Percentiles rank a stretch among this genome's conserved stretches.
Conservation (phyloP, 2,888 invertebrate genomes). For the Drosophila eohydei region DNA sequence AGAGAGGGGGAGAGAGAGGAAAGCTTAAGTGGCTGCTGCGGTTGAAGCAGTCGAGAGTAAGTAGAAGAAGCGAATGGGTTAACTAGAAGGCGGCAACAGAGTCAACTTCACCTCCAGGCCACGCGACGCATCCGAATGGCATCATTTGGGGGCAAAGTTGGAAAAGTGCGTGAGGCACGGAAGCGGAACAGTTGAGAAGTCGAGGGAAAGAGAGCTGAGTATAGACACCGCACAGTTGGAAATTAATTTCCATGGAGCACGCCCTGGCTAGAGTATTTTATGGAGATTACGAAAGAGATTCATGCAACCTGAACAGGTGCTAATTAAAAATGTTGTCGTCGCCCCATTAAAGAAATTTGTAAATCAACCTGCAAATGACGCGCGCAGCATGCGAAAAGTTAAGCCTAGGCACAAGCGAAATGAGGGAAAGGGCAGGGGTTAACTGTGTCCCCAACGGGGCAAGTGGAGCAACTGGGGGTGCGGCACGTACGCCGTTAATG, state of each 20-base stretch:
- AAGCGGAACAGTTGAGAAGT: conserved; percentile 6
- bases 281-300: conserved; percentile 52
- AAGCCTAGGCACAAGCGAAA: conserved; percentile 14
- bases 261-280: conserved; percentile 45
- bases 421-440: conserved; percentile 10
- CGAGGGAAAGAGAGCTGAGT: background rate
- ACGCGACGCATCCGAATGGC: conserved; percentile 47
- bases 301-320: conserved; percentile 73
- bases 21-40: conserved; percentile 34
- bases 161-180: conserved; percentile 36
- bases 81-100: conserved; percentile 9
- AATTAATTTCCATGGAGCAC: conserved; percentile 66
- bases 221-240: conserved; percentile 47
- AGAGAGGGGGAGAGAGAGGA: background rate
- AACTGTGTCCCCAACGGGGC: conserved; percentile 10
- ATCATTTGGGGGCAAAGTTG: conserved; percentile 36
- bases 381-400: conserved; percentile 45
- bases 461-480: conserved; percentile 56
- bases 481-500: conserved; percentile 86
- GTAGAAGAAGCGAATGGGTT: conserved; percentile 26
- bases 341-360: conserved; percentile 82
- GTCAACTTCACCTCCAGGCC: background rate
- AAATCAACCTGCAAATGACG: conserved; percentile 66
- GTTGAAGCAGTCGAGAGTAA: conserved; percentile 34
- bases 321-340: conserved; percentile 84